These are phyloP conservation scores for Neelides folsomi DNA, from an alignment of 2,888 invertebrate species.

Conservation along the genomic window DNA sequence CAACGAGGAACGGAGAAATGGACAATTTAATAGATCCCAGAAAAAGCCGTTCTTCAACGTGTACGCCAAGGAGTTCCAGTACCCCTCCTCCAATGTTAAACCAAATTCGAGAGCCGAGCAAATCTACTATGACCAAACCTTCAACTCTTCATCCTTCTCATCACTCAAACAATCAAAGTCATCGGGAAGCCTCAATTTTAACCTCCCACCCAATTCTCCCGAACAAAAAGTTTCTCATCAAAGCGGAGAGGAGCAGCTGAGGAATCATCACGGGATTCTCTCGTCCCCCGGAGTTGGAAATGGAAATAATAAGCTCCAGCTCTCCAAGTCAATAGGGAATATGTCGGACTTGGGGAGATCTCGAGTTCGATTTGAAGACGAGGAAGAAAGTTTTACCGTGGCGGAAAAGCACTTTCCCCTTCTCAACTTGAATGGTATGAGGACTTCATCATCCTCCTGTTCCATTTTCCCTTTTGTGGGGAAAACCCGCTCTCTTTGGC, in stretches of 20 bases:
- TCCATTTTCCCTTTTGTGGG: too few species aligned
- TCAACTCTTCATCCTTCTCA: conserved; percentile 30
- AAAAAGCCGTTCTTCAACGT: conserved; percentile 54
- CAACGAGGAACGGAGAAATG: conserved; percentile 3
- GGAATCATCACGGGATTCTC: neutral
- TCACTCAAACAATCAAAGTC: conserved; percentile 32
- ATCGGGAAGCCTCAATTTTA: conserved; percentile 23
- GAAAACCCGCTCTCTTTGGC: too few species aligned
- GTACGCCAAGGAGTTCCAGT: conserved; percentile 69
- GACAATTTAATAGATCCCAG: conserved; percentile 1
- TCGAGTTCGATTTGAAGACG: conserved; percentile 23
- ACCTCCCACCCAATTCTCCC: conserved; percentile 3
- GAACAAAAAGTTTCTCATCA: conserved; percentile 12
- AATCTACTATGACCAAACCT: conserved; percentile 30
- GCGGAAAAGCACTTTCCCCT: conserved; percentile 2
- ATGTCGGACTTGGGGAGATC: conserved; percentile 37
- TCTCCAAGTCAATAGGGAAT: conserved; percentile 59
- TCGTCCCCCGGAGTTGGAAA: neutral
- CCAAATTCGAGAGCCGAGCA: conserved; percentile 10
- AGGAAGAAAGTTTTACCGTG: neutral
- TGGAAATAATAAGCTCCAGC: conserved; percentile 40
- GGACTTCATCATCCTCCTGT: too few species aligned
- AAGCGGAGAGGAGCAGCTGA: neutral
- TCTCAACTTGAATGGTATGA: too few species aligned
- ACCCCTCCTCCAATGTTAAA: conserved; percentile 49